Conservation (phyloP, 2,888 invertebrate species). For the Kuschelorhynchus macadamiae region DNA sequence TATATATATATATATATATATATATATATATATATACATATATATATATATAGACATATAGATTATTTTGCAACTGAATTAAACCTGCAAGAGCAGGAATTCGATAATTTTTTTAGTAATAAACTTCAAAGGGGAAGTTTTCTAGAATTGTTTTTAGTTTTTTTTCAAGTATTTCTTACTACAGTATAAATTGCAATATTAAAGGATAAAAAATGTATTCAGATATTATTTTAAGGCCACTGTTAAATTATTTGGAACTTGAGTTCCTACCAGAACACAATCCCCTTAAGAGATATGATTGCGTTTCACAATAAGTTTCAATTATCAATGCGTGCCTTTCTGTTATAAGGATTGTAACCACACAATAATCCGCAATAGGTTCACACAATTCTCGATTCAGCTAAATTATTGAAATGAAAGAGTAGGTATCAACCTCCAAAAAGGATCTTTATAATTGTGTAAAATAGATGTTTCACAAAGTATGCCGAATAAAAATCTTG, state of each 20-base stretch:
- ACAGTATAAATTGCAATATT: constrained; percentile 48
- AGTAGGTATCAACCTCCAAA: too few relatives aligned
- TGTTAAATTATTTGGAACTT: constrained; percentile 47
- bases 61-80: too few relatives aligned
- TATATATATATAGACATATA: too few relatives aligned
- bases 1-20: too few relatives aligned
- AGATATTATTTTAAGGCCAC: constrained; percentile 51
- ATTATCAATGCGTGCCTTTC: constrained; percentile 26
- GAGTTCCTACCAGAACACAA: constrained; percentile 43
- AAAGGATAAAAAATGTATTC: constrained; percentile 41
- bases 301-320: constrained; percentile 20
- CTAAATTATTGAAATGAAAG: too few relatives aligned
- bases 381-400: too few relatives aligned
- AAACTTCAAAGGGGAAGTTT: not conserved
- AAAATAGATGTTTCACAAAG: too few relatives aligned
- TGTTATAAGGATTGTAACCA: constrained; percentile 18
- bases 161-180: constrained; percentile 24
- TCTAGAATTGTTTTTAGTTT: not conserved
- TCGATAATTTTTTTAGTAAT: too few relatives aligned
- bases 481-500: constrained; percentile 4
- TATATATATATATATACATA: too few relatives aligned
- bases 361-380: constrained; percentile 12
- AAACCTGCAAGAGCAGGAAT: too few relatives aligned
- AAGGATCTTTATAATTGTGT: too few relatives aligned
- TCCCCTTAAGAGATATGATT: constrained; percentile 42